Base-by-base conservation (phyloP, 2,113 vertebrate species). In the Bufo gargarizans region DNA sequence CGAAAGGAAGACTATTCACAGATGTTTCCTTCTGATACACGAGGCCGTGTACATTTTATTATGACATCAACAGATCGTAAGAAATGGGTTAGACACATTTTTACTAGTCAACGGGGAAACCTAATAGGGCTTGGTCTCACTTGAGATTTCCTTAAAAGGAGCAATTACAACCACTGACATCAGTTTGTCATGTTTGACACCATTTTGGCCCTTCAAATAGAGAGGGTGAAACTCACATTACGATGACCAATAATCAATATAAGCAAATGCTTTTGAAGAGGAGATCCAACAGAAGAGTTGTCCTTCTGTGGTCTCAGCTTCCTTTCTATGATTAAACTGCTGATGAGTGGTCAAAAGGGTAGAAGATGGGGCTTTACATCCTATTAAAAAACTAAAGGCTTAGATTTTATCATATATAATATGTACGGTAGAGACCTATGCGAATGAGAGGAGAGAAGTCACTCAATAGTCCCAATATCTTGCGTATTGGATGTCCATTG, bases 11-110 rank as follows among this genome's bases (percentile, higher is more conserved):
- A n/a, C n/a, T 43, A n/a, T 11, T 20, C 33, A 63, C 43, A 83
- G 81, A 83, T 53, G 81, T 83, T 61, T 83, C n/a, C 55, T 33
- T 58, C 77, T 43, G 22, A 83, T 67, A 22, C 61, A 45, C 16
- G 47, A 65, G 61, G 16, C 49, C 6, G 47, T 7, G 61, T 50
- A 71, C 65, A 53, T 50, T 14, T 53, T 16, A 84, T 17, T 33
- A 61, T 55, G 82, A 84, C 49, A 69, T 83, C 63, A 69, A 22
- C 12, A 8, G 12, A n/a, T 67, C 19, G 6, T 10, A 61, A 59
- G 78, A n/a, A 47, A 61, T 11, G 50, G 77, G 50, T 19, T 20
- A 65, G 59, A 82, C 59, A 65, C n/a, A 65, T 47, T 63, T 82
- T 49, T 82, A 33, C 79, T 47, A 43, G 1, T 76, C 19, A 78